Base-by-base conservation (phyloP, 2,888 invertebrate genomes). In the Dioctria rufipes region DNA sequence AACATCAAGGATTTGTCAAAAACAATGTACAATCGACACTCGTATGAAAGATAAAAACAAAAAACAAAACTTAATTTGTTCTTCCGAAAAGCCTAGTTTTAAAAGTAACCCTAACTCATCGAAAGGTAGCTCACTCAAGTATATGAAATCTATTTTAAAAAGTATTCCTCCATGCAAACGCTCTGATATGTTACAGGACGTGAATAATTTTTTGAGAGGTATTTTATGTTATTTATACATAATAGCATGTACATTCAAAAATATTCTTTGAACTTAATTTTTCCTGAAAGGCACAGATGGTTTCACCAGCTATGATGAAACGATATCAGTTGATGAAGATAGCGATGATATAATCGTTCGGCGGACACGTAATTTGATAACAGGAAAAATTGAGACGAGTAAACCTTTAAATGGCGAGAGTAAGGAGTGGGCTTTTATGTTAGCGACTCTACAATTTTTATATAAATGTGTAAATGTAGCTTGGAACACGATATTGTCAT, bases 261-360 rank as follows among this genome's bases (percentile, higher is more conserved):
- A 25, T 25, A 25, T 25, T 25, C 25, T 25, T 25, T 25, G 2
- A 25, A 25, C 25, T 25, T 25, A 2, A 46, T 46, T 46, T 46
- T 25, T 25, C 25, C 25, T 25, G 25, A 25, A 25, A 25, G 25
- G 25, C 25, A 3, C n/a, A 73, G 79, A 78, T 37, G 49, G 61
- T 13, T 61, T 25, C 5, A 61, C n/a, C 40, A 60, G 69, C 40
- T 69, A 63, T 61, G 39, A 63, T 37, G 78, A 81, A 25, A 78
- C 60, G n/a, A 9, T 81, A 37, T 81, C 79, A 9, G 63, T 82
- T 43, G 77, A 82, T 65, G 82, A 80, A 63, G 80, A 80, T 13
- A 54, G 51, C 25, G 71, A 73, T 8, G 73, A 81, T 67, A 78
- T 83, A 67, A 75, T 83, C 42, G 75, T 82, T 71, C 80, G 81